These are phyloP conservation scores for Leptopterna dolabrata DNA, from an alignment of 2,888 invertebrate genomes.

Conservation along the genomic window DNA sequence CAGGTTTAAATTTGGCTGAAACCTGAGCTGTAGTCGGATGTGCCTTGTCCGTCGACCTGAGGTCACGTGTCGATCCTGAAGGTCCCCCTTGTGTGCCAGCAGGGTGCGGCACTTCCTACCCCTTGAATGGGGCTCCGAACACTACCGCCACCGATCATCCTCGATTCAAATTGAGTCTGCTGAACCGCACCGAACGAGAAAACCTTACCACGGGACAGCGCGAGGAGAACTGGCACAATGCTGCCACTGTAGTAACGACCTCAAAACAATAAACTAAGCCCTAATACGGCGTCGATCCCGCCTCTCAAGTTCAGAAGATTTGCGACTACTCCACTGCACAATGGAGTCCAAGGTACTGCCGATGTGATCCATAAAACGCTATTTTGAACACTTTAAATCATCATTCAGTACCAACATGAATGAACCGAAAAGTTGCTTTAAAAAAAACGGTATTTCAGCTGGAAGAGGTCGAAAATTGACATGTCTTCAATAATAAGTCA, in stretches of 20 bases:
- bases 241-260: neutral
- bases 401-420: too few relatives aligned
- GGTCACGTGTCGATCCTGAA: neutral
- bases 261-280: neutral
- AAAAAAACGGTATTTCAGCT: too few relatives aligned
- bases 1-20: neutral
- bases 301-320: neutral
- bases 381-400: too few relatives aligned
- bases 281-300: neutral
- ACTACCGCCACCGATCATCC: neutral
- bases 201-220: neutral
- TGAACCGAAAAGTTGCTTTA: too few relatives aligned
- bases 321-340: neutral
- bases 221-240: neutral
- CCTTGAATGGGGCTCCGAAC: neutral
- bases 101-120: neutral
- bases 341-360: too few relatives aligned
- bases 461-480: too few relatives aligned
- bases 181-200: neutral
- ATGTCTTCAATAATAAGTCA: too few relatives aligned
- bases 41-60: neutral
- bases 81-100: neutral
- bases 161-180: neutral
- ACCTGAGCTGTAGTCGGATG: neutral
- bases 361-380: too few relatives aligned